Conservation (phyloP, 2,113 vertebrate genomes). For the Macrotus californicus region DNA sequence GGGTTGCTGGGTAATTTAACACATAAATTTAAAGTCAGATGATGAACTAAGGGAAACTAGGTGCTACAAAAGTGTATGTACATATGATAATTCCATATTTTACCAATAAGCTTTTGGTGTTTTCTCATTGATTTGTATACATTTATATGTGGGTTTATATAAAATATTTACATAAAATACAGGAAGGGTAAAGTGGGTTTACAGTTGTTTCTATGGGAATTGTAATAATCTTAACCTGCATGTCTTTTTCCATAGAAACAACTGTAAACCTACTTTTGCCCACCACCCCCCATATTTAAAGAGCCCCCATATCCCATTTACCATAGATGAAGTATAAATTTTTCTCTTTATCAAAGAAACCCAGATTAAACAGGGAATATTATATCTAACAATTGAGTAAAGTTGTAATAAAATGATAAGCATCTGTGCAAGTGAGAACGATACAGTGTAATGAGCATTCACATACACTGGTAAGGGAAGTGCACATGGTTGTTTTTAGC, state of each 20-base stretch:
- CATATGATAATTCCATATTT: conserved; percentile 17
- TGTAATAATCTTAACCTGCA: neutral
- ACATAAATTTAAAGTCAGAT: neutral
- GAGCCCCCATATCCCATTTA: neutral
- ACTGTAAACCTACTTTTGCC: neutral
- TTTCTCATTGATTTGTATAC: neutral
- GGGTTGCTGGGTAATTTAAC: conserved; percentile 3
- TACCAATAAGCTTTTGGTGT: conserved; percentile 24
- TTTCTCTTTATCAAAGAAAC: conserved; percentile 1
- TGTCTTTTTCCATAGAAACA: neutral
- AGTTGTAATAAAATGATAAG: conserved; percentile 18
- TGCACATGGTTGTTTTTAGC: neutral
- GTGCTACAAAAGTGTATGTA: neutral
- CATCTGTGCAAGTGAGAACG: neutral
- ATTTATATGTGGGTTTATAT: neutral
- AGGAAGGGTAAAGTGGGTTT: neutral
- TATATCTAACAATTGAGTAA: neutral
- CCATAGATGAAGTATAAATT: neutral
- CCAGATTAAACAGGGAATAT: neutral
- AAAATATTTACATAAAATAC: neutral
- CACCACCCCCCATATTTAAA: neutral
- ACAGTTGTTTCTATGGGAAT: neutral
- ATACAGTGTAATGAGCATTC: neutral
- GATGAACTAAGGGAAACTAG: neutral
- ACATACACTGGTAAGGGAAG: neutral